Percentiles rank a stretch among this genome's conserved stretches.
These are phyloP conservation scores for Hirtodrosophila alboralis DNA, from an alignment of 2,888 invertebrate species.

Conservation along the genomic window DNA sequence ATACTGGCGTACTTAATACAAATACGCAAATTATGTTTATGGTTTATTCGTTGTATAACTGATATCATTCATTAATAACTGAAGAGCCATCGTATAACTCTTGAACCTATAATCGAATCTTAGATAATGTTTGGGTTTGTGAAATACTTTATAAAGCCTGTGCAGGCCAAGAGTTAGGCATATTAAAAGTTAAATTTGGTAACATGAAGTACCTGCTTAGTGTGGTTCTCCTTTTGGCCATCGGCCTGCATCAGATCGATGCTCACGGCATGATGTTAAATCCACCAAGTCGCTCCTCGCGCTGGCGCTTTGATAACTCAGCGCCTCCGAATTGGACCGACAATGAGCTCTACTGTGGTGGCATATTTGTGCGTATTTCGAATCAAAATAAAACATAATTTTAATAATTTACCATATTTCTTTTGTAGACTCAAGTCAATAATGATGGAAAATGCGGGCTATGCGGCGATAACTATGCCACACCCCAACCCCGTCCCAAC, in stretches of 20 bases:
- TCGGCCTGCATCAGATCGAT: slow-evolving; percentile 56
- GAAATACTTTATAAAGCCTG: slow-evolving; percentile 32
- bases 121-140: slow-evolving; percentile 34
- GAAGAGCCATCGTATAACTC: slow-evolving; percentile 64
- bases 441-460: slow-evolving; percentile 85
- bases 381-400: not conserved
- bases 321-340: slow-evolving; percentile 86
- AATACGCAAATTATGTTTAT: slow-evolving; percentile 27
- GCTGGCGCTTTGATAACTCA: slow-evolving; percentile 85
- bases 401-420: not conserved
- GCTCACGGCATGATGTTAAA: slow-evolving; percentile 86
- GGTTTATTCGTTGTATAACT: slow-evolving; percentile 21
- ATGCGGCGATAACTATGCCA: slow-evolving; percentile 85
- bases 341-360: slow-evolving; percentile 86
- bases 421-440: slow-evolving; percentile 81
- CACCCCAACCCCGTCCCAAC: slow-evolving; percentile 84
- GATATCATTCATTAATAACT: slow-evolving; percentile 31
- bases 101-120: slow-evolving; percentile 31
- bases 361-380: slow-evolving; percentile 76
- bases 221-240: slow-evolving; percentile 50
- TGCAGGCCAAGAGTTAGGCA: slow-evolving; percentile 8
- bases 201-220: slow-evolving; percentile 58
- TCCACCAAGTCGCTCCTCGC: slow-evolving; percentile 85
- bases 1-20: not conserved
- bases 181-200: slow-evolving; percentile 61